These are phyloP conservation scores for Diplolepis rosae DNA, from an alignment of 2,888 invertebrate genomes.

Conservation along the genomic window DNA sequence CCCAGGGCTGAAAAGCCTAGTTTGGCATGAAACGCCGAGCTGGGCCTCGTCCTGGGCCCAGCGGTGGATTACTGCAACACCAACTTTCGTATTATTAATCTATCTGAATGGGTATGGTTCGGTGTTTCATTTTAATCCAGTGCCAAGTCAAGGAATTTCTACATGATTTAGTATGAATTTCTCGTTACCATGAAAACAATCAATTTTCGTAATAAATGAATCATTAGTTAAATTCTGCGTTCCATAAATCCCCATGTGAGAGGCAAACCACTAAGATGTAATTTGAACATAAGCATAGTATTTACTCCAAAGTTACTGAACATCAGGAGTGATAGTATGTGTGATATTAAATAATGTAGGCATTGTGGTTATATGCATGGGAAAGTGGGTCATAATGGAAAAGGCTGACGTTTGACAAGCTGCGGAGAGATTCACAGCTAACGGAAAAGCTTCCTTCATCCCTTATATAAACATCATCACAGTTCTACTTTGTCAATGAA, in stretches of 20 bases:
- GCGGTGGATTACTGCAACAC: too few relatives aligned
- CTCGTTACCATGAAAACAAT: too few relatives aligned
- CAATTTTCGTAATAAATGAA: too few relatives aligned
- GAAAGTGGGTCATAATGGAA: constrained; percentile 2
- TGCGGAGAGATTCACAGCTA: background rate
- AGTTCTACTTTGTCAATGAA: too few relatives aligned
- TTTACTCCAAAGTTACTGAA: background rate
- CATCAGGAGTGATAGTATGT: background rate
- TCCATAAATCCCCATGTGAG: background rate
- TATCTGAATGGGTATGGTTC: too few relatives aligned
- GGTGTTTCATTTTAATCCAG: too few relatives aligned
- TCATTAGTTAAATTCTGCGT: background rate
- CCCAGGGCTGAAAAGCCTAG: too few relatives aligned
- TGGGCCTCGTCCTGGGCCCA: too few relatives aligned
- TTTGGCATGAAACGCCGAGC: too few relatives aligned
- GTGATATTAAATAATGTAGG: constrained; percentile 3
- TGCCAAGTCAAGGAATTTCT: too few relatives aligned
- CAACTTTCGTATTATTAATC: too few relatives aligned
- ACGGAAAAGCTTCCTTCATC: background rate
- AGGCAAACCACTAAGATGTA: background rate
- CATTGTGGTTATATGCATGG: background rate
- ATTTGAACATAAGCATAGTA: constrained; percentile 5
- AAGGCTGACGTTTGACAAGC: background rate
- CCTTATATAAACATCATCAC: background rate
- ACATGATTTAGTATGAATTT: too few relatives aligned